Percentiles rank a stretch among this genome's conserved stretches.
phyloP scores from a whole-genome alignment of 2,113 vertebrate genomes.

The Panthera uncia region DNA sequence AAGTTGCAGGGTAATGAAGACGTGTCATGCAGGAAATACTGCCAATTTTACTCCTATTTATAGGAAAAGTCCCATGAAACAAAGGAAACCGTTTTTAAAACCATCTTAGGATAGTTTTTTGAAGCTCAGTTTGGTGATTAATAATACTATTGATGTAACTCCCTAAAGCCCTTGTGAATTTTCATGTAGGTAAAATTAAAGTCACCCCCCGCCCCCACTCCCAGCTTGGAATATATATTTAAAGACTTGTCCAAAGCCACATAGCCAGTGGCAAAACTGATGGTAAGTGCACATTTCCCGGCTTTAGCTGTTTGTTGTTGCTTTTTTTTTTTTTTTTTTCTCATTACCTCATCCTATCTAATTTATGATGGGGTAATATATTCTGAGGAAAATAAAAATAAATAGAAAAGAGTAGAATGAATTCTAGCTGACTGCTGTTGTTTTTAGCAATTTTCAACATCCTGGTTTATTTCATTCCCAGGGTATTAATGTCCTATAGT shows the following conservation, averaged over 20 bases:
- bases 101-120: neutral
- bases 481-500: neutral
- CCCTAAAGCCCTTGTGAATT: neutral
- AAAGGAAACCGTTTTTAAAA: slow-evolving; percentile 30
- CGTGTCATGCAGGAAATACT: neutral
- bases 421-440: neutral
- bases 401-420: neutral
- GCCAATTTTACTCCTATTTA: slow-evolving; percentile 3
- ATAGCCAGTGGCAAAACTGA: neutral
- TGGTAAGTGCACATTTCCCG: neutral
- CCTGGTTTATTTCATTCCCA: neutral
- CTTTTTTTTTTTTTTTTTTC: neutral
- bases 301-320: neutral
- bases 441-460: neutral
- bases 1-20: slow-evolving; percentile 16
- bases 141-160: neutral
- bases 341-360: neutral
- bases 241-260: neutral
- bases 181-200: neutral
- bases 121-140: neutral
- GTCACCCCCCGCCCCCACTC: neutral
- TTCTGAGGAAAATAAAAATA: neutral
- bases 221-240: neutral
- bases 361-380: neutral
- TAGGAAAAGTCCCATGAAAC: neutral